Evolutionary conservation across 2,113 vertebrate genomes (phyloP), one percentile per base, ranked within the genome.

Genomic region (Euleptes europaea): DNA sequence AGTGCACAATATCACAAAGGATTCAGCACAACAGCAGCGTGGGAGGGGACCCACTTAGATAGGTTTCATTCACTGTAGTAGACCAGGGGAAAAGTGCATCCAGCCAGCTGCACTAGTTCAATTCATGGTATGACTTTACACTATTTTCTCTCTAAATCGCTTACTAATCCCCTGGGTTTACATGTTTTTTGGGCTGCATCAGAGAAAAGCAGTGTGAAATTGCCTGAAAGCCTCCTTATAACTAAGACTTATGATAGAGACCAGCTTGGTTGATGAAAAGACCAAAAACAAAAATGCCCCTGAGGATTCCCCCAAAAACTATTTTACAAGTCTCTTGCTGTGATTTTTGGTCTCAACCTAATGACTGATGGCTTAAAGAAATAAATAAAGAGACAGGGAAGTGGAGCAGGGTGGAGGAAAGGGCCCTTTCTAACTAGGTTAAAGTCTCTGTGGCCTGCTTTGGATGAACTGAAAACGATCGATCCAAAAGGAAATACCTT

Each of bases 81-180:
- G 93, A 95, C 94, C 95, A 90, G 71, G 95, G 92, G 95, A 95
- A 84, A 87, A 67, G 92, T 76, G 89, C 90, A 89, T 93, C 91
- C 85, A 93, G 90, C 89, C 94, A 94, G 95, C 95, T 91, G 94
- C 82, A 69, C 90, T 69, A 93, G 90, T 86, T 94, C 75, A 63
- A 88, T 95, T 95, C 93, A 83, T 88, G 92, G 91, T 91, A 94
- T 94, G 96, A 97, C 96, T 95, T 95, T 94, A 96, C 90, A 95
- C 95, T 95, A 87, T 95, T 93, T 96, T 95, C 93, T 89, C 87
- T 95, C 92, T 95, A 96, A 97, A 87, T 96, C 89, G 76, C 94
- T n/a, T 93, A 90, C 96, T 97, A 96, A 96, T 97, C 97, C 95
- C 95, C 83, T 7, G 94, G 94, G 96, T 95, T 97, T 95, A 94